A percentile compares a stretch with the other conserved stretches of the same genome.
Conservation (phyloP, 2,888 invertebrate species). For the Nesidiocoris tenuis region DNA sequence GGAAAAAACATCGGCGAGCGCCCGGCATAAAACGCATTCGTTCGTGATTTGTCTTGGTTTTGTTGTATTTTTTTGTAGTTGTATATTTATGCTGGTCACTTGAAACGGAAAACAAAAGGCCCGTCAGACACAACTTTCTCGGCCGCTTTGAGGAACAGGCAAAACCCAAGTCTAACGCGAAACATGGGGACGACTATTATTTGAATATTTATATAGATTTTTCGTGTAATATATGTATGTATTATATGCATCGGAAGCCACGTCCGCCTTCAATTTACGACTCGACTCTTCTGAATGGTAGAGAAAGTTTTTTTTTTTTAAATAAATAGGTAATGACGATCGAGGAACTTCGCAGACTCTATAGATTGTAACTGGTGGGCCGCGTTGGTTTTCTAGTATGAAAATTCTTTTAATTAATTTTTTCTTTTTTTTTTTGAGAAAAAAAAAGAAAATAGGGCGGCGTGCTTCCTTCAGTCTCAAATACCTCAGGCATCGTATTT, state of each 20-base stretch:
- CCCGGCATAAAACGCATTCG: slow-evolving; percentile 3
- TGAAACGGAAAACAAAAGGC: slow-evolving; percentile 16
- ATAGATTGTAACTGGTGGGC: slow-evolving; percentile 15
- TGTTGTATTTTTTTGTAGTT: too few species aligned
- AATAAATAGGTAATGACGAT: neutral
- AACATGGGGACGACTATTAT: slow-evolving; percentile 47
- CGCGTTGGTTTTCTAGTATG: neutral
- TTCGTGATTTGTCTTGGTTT: slow-evolving; percentile 46
- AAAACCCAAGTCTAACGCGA: slow-evolving; percentile 45
- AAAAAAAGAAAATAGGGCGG: slow-evolving; percentile 39
- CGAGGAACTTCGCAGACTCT: neutral
- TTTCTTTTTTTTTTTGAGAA: neutral
- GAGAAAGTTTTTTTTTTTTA: neutral
- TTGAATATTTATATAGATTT: slow-evolving; percentile 36
- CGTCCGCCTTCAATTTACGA: slow-evolving; percentile 27
- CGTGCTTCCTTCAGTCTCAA: slow-evolving; percentile 57
- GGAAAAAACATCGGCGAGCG: slow-evolving; percentile 17
- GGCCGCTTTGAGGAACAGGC: slow-evolving; percentile 46
- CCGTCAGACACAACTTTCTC: slow-evolving; percentile 28
- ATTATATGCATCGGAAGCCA: slow-evolving; percentile 47
- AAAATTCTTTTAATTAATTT: neutral
- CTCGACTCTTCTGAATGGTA: neutral
- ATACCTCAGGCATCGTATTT: slow-evolving; percentile 50
- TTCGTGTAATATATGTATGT: slow-evolving; percentile 30
- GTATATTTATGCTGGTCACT: slow-evolving; percentile 40